phyloP scores from a whole-genome alignment of 1,140 invertebrate species.

The Saccostrea glomerata region DNA sequence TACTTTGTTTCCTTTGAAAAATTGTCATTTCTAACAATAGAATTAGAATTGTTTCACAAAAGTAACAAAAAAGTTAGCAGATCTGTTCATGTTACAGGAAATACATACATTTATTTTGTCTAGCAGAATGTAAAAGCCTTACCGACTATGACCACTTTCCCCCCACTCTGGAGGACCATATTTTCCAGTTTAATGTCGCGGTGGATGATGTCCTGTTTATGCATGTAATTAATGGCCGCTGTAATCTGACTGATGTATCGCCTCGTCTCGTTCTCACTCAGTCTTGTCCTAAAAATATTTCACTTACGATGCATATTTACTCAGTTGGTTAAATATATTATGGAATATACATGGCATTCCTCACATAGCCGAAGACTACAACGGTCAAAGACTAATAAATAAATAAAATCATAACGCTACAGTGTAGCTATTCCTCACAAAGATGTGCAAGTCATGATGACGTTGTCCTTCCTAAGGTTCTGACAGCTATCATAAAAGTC shows the following conservation, averaged over 20 bases:
- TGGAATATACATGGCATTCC: too few relatives aligned
- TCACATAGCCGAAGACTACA: too few relatives aligned
- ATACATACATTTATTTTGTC: neutral
- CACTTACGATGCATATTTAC: neutral
- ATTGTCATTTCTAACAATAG: neutral
- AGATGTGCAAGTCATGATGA: too few relatives aligned
- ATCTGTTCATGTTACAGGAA: too few relatives aligned
- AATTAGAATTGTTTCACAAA: neutral
- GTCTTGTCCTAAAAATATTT: slow-evolving; percentile 5
- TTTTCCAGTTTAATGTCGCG: slow-evolving; percentile 43
- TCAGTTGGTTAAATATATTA: too few relatives aligned
- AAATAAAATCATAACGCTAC: too few relatives aligned
- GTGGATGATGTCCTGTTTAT: slow-evolving; percentile 43
- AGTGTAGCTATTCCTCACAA: too few relatives aligned
- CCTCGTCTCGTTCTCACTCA: slow-evolving; percentile 38
- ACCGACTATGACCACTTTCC: slow-evolving; percentile 20
- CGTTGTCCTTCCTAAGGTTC: too few relatives aligned
- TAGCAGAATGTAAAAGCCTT: neutral
- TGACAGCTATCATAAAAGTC: too few relatives aligned
- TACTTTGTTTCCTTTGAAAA: too few relatives aligned
- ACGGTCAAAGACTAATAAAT: too few relatives aligned
- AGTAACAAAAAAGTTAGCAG: neutral
- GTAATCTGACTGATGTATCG: slow-evolving; percentile 43
- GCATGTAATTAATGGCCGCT: slow-evolving; percentile 49
- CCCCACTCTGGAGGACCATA: slow-evolving; percentile 12